Evolutionary conservation across 1,140 invertebrate species (phyloP).

Genomic region (Steinernema khuongi): DNA sequence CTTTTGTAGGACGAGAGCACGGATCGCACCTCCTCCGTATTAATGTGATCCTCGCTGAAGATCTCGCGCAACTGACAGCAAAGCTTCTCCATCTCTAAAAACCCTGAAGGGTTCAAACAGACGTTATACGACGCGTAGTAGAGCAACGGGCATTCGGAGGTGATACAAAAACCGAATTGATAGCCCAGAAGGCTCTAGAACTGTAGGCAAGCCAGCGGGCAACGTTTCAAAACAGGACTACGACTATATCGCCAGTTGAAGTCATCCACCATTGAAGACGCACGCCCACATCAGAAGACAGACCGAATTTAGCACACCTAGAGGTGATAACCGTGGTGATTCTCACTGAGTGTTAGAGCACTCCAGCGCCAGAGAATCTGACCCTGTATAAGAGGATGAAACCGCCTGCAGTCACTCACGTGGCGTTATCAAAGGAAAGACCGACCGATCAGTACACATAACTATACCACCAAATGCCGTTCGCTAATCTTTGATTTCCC

Average conservation of each 20-base stretch:
- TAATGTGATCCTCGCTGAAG: constrained; percentile 29
- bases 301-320: neutral
- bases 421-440: neutral
- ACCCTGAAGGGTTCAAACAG: no score
- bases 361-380: neutral
- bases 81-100: constrained; percentile 22
- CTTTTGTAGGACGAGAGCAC: constrained; percentile 69
- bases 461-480: neutral
- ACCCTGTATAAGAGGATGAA: neutral
- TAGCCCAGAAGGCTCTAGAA: no score
- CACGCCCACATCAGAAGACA: neutral
- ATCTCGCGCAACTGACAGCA: constrained; percentile 27
- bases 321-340: neutral
- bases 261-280: neutral
- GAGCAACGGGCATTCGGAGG: no score
- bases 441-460: neutral
- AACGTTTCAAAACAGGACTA: neutral
- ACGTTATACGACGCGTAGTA: no score
- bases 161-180: no score
- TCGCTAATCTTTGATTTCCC: no score
- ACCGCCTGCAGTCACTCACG: neutral
- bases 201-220: no score
- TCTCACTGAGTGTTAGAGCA: neutral
- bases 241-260: neutral
- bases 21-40: constrained; percentile 26